These are phyloP conservation scores for Nemapogon koenigi DNA, from an alignment of 2,888 invertebrate species.

Conservation along the genomic window DNA sequence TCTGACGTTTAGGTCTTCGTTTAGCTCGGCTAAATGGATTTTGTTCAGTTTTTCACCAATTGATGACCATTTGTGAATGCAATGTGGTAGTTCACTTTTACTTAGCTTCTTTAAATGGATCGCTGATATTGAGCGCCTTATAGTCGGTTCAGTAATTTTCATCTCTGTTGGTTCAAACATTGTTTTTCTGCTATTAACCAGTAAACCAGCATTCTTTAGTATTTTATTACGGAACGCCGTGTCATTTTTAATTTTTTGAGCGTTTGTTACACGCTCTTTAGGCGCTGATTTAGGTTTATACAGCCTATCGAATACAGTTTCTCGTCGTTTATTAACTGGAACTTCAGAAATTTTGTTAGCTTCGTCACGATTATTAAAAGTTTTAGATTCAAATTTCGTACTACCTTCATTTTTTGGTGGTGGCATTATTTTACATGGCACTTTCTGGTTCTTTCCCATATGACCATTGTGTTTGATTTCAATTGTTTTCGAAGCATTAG, in stretches of 20 bases:
- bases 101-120: conserved; percentile 48
- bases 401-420: not conserved
- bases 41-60: conserved; percentile 43
- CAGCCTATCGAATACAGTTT: conserved; percentile 45
- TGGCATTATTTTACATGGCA: no score
- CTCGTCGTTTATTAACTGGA: conserved; percentile 13
- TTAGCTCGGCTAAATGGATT: conserved; percentile 28
- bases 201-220: conserved; percentile 27
- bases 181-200: conserved; percentile 27
- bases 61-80: conserved; percentile 48
- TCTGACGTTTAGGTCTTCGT: conserved; percentile 33
- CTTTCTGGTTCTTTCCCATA: not conserved
- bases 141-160: conserved; percentile 10
- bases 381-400: not conserved
- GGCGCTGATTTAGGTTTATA: conserved; percentile 36
- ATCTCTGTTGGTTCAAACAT: conserved; percentile 22
- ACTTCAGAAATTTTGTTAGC: not conserved
- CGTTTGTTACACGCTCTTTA: conserved; percentile 22
- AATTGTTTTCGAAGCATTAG: not conserved
- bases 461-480: not conserved
- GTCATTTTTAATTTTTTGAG: no score
- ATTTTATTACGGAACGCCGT: no score
- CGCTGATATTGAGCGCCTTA: conserved; percentile 51
- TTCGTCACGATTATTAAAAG: not conserved
- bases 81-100: conserved; percentile 36